These are phyloP conservation scores for Platycercus adscitus DNA, from an alignment of 2,113 vertebrate genomes.

Conservation along the genomic window DNA sequence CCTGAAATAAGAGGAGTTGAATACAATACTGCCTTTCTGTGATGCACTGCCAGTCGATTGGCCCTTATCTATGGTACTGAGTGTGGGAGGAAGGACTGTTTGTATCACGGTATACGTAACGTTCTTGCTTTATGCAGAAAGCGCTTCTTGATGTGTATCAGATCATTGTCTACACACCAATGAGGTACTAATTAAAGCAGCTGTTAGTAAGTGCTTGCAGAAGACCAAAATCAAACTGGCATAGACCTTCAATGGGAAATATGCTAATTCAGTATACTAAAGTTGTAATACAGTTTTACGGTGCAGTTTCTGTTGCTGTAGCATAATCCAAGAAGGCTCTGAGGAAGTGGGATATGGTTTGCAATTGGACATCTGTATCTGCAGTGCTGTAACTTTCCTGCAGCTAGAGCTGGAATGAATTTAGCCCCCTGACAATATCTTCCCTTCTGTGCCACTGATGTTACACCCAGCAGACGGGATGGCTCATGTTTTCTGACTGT, in stretches of 20 bases:
- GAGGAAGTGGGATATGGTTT: slow-evolving; percentile 19
- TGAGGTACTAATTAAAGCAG: neutral
- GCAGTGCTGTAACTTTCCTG: neutral
- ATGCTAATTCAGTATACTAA: neutral
- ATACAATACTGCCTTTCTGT: neutral
- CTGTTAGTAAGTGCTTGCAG: neutral
- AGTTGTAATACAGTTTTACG: neutral
- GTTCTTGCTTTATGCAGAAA: neutral
- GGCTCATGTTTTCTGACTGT: neutral
- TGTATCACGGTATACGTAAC: neutral
- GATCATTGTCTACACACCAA: neutral
- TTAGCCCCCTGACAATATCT: neutral
- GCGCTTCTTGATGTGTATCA: neutral
- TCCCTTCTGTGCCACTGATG: neutral
- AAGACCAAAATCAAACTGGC: neutral
- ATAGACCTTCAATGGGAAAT: neutral
- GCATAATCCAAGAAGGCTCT: neutral
- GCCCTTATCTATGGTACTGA: neutral
- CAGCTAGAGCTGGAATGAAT: neutral
- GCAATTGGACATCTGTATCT: neutral
- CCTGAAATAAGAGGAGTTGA: neutral
- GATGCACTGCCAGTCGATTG: neutral
- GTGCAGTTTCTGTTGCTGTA: neutral
- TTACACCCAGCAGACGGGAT: neutral
- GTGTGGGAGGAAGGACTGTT: neutral